Evolutionary conservation across 1,140 invertebrate genomes (phyloP).

Genomic region (Caenorhabditis remanei): DNA sequence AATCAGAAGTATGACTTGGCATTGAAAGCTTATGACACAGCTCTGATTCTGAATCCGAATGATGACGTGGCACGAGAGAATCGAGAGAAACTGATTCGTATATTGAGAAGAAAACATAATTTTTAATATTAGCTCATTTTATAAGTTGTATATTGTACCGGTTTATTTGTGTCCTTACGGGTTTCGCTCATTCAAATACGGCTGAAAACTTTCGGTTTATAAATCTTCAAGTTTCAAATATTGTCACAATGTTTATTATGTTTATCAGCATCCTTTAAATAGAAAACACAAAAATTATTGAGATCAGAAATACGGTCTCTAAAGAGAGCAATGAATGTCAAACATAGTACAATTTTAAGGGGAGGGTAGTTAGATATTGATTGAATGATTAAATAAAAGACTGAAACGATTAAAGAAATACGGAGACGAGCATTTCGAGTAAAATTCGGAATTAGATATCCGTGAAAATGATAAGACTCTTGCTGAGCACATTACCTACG

Average conservation of each 20-base stretch:
- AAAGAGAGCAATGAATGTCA: too few species aligned
- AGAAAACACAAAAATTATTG: conserved; percentile 1
- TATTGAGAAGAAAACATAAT: neutral
- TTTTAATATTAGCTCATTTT: neutral
- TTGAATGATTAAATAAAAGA: too few species aligned
- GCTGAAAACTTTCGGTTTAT: neutral
- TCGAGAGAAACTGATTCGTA: neutral
- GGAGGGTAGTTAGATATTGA: too few species aligned
- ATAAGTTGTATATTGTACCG: neutral
- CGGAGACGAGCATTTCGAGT: too few species aligned
- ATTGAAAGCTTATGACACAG: neutral
- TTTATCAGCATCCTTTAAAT: neutral
- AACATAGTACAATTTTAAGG: too few species aligned
- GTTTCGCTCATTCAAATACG: neutral
- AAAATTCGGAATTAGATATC: conserved; percentile 20
- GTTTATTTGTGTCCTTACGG: neutral
- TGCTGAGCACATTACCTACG: conserved; percentile 96
- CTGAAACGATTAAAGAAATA: too few species aligned
- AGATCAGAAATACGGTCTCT: neutral
- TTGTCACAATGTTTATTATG: neutral
- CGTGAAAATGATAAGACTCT: conserved; percentile 92
- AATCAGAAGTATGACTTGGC: conserved; percentile 42
- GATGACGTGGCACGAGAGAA: conserved; percentile 11
- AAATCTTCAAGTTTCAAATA: neutral
- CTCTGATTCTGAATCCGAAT: conserved; percentile 3